Evolutionary conservation across 2,113 vertebrate genomes (phyloP), one percentile per base, ranked within the genome.

Genomic region (Kryptolebias marmoratus): DNA sequence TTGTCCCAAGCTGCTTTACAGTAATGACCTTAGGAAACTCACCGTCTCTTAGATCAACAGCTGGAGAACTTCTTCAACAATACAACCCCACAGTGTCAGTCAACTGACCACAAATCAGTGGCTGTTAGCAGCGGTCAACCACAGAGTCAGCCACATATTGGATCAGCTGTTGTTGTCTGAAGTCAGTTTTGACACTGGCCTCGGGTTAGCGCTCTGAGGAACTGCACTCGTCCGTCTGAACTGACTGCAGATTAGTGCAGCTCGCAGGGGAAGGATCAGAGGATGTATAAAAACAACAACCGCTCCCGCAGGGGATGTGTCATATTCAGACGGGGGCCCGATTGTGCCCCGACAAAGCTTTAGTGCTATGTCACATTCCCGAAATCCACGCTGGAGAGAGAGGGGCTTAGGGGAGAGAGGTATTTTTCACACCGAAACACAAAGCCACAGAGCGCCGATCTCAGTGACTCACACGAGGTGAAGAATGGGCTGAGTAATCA

Each of bases 401-500:
- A 75, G 80, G 85, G 80, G 78, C 68, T 81, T 54, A 36, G 64
- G 65, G 81, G 86, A 87, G 82, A 75, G 77, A 63, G 72, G 74
- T 84, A 83, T 87, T 88, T 90, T 91, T 90, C 86, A 91, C 85
- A 90, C 82, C 60, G 12, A 81, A 64, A 83, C 85, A 89, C 85
- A 90, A 92, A 90, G 78, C 77, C 84, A 49, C 75, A 71, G 76
- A 79, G 77, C 74, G 64, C 68, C 47, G 7, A 57, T 22, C 79
- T 70, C 61, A 27, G 27, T 93, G 92, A 93, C 81, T 93, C 92
- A 94, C 36, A 8, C 73, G 31, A 53, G 58, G 77, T 78, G 86
- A 80, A 77, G 91, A 89, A 82, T 68, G 48, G 84, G 80, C 91
- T 93, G 91, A 94, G 82, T 91, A 93, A 93, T 90, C 78, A 88